These are phyloP conservation scores for Xylophagus ater DNA, from an alignment of 2,888 invertebrate species.

Conservation along the genomic window DNA sequence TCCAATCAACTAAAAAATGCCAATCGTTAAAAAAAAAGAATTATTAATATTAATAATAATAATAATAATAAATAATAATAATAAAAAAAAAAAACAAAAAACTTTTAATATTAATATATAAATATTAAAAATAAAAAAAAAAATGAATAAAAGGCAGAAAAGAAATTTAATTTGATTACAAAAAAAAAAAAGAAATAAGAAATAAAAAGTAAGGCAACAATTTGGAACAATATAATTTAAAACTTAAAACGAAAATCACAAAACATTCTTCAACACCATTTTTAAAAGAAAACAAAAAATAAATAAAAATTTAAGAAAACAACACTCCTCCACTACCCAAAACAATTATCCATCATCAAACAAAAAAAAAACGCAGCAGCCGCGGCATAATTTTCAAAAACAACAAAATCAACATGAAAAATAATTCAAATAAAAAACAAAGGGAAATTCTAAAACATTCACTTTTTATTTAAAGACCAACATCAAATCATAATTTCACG, in stretches of 20 bases:
- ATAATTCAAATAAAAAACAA: no score
- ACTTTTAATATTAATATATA: constrained; percentile 6
- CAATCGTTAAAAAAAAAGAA: constrained; percentile 63
- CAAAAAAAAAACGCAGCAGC: constrained; percentile 1
- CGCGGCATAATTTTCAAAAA: no score
- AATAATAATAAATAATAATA: constrained; percentile 19
- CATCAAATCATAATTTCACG: no score
- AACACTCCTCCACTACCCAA: background rate
- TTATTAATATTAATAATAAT: constrained; percentile 23
- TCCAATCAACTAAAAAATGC: constrained; percentile 98
- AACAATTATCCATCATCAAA: background rate
- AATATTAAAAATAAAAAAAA: constrained; percentile 3
- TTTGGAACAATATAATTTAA: background rate
- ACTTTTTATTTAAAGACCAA: no score
- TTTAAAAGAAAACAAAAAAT: background rate
- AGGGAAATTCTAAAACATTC: no score
- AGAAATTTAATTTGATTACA: background rate
- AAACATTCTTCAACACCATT: no score
- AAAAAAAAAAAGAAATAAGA: background rate
- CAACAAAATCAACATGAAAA: no score
- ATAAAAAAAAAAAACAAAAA: constrained; percentile 5
- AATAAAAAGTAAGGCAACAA: background rate
- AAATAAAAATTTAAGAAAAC: background rate
- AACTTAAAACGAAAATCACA: no score
- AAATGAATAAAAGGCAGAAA: constrained; percentile 1